Percentiles rank a stretch among this genome's conserved stretches.
Conservation (phyloP, 2,888 invertebrate species). For the Pseudolycoriella hygida region DNA sequence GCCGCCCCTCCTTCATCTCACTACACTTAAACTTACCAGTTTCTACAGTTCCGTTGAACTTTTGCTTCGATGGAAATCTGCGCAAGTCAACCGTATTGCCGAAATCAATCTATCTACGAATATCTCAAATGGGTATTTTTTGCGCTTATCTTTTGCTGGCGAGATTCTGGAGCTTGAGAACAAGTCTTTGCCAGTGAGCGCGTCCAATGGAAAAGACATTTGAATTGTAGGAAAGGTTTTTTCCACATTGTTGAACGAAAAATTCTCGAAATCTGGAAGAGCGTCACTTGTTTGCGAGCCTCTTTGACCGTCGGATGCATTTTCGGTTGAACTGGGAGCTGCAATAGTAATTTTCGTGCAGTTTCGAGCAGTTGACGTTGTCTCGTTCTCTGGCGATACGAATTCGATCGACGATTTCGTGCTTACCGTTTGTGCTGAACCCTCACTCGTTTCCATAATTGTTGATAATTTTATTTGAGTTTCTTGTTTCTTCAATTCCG, state of each 20-base stretch:
- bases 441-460: slow-evolving; percentile 28
- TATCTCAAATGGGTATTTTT: too few relatives aligned
- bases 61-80: slow-evolving; percentile 56
- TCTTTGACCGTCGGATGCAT: too few relatives aligned
- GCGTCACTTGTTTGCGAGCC: neutral
- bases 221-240: too few relatives aligned
- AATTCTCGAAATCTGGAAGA: neutral
- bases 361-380: slow-evolving; percentile 2
- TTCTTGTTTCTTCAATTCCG: too few relatives aligned
- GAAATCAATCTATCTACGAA: slow-evolving; percentile 51
- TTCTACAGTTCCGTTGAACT: slow-evolving; percentile 38
- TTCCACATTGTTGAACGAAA: neutral
- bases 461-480: slow-evolving; percentile 20
- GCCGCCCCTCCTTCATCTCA: slow-evolving; percentile 78
- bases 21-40: slow-evolving; percentile 67
- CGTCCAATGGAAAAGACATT: too few relatives aligned
- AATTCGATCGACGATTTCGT: neutral
- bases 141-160: too few relatives aligned
- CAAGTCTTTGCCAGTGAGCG: too few relatives aligned
- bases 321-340: too few relatives aligned
- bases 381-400: neutral
- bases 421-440: slow-evolving; percentile 6
- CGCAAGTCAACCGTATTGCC: slow-evolving; percentile 90
- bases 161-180: too few relatives aligned
- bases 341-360: neutral